Evolutionary conservation across 2,113 vertebrate genomes (phyloP).

Genomic region (Sakesphorus luctuosus): DNA sequence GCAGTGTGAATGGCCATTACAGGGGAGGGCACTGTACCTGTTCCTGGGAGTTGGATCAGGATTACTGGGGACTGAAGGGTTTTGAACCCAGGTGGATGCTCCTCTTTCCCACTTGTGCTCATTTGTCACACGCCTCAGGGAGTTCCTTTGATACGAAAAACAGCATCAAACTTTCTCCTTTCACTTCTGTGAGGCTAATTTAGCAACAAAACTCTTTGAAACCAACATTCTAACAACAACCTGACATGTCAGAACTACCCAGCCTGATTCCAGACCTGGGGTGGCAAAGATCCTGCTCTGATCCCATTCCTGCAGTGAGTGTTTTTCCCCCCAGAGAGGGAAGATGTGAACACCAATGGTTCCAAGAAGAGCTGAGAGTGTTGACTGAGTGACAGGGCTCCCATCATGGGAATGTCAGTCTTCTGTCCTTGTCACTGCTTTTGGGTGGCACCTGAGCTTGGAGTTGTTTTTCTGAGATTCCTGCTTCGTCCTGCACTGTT

Average conservation of each 20-base stretch:
- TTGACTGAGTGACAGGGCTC: slow-evolving; percentile 23
- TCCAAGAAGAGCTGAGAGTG: not conserved
- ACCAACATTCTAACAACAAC: slow-evolving; percentile 27
- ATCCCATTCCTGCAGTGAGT: slow-evolving; percentile 53
- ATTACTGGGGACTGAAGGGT: not conserved
- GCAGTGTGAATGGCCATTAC: not conserved
- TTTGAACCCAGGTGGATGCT: not conserved
- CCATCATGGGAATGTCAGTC: slow-evolving; percentile 63
- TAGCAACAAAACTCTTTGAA: not conserved
- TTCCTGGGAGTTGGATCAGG: not conserved
- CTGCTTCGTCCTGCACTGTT: slow-evolving; percentile 83
- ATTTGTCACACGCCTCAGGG: not conserved
- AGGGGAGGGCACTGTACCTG: not conserved
- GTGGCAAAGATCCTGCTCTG: not conserved
- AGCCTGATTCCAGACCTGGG: slow-evolving; percentile 23
- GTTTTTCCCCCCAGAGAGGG: slow-evolving; percentile 22
- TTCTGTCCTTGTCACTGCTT: slow-evolving; percentile 66
- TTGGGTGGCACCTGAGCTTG: slow-evolving; percentile 81
- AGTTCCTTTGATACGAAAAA: slow-evolving; percentile 1
- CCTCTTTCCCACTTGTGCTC: not conserved
- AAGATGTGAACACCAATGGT: not conserved
- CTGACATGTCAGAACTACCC: slow-evolving; percentile 2
- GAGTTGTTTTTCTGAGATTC: slow-evolving; percentile 78
- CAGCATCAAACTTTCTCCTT: slow-evolving; percentile 38
- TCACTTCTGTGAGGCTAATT: slow-evolving; percentile 5